Base-by-base conservation (phyloP, 2,888 invertebrate species). In the Drosophila diplacantha region DNA sequence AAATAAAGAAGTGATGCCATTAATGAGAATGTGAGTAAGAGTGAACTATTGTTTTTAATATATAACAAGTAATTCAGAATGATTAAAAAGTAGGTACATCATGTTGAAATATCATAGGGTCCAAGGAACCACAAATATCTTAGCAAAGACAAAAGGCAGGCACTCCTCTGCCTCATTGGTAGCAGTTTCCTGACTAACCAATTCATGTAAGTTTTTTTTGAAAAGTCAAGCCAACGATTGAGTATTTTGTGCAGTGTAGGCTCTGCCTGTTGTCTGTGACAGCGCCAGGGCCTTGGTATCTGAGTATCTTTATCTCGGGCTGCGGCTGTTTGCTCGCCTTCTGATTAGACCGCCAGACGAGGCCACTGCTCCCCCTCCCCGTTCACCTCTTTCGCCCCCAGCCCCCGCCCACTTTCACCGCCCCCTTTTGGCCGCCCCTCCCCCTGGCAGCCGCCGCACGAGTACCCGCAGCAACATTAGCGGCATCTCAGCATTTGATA, bases 311-410 rank as follows among this genome's bases (percentile, higher is more conserved):
- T 68, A 68, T 73, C 67, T 74, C 69, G 43, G 54, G 63, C 74
- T 72, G 81, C 57, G 72, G 74, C 73, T 80, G 81, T 80, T 80
- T 80, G 75, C 80, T 60, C 63, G 81, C 69, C 74, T 78, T 64
- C 83, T 81, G 83, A 81, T 81, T 81, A 81, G 83, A 81, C 81
- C 81, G 71, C 81, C 59, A 56, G 56, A 55, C 59, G 66, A 59
- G 52, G 49, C 59, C 61, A 44, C 47, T 47, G 39, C 47, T 47
- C 5, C 31, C 43, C 26, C 29, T 12, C 38, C 37, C 59, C 26
- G 12, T 51, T 20, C 29, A 35, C 20, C 34, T 20, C 32, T 32
- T 38, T 6, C 29, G 14, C 44, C n/a, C 7, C 41, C 18, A 1
- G 2, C 11, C 38, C 5, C 9, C 24, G 4, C 12, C 20, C 12